These are phyloP conservation scores for Poeciliopsis paucimaculata DNA, from an alignment of 2,797 vertebrate species.

Conservation along the genomic window DNA sequence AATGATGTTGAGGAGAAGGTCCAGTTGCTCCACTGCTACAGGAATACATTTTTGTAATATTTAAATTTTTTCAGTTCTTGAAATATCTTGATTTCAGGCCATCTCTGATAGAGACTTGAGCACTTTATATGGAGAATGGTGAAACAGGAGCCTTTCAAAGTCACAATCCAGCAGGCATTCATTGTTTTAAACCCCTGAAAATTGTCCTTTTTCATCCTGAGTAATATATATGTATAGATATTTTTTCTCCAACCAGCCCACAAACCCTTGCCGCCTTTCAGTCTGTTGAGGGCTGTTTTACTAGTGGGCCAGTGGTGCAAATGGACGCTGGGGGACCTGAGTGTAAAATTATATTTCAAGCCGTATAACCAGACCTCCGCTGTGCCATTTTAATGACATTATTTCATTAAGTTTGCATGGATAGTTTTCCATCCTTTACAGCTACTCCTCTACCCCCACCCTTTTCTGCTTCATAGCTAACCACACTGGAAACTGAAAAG, in stretches of 20 bases:
- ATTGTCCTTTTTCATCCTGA: slow-evolving; percentile 44
- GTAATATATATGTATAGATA: slow-evolving; percentile 12
- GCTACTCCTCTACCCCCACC: not conserved
- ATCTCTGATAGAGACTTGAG: not conserved
- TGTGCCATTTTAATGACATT: slow-evolving; percentile 61
- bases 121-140: not conserved
- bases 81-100: not conserved
- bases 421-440: slow-evolving; percentile 48
- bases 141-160: not conserved
- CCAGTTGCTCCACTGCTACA: not conserved
- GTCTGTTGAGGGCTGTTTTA: slow-evolving; percentile 62
- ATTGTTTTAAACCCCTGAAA: slow-evolving; percentile 55
- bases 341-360: slow-evolving; percentile 62
- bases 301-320: slow-evolving; percentile 42
- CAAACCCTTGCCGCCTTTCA: slow-evolving; percentile 53
- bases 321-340: slow-evolving; percentile 43
- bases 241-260: slow-evolving; percentile 57
- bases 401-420: slow-evolving; percentile 62
- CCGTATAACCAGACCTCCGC: slow-evolving; percentile 49
- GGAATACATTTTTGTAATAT: not conserved
- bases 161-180: slow-evolving; percentile 22
- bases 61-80: not conserved
- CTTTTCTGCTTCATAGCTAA: slow-evolving; percentile 42
- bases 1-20: too few species aligned
- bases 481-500: slow-evolving; percentile 56